Conservation (phyloP, 2,888 invertebrate species). For the Aricia artaxerxes region DNA sequence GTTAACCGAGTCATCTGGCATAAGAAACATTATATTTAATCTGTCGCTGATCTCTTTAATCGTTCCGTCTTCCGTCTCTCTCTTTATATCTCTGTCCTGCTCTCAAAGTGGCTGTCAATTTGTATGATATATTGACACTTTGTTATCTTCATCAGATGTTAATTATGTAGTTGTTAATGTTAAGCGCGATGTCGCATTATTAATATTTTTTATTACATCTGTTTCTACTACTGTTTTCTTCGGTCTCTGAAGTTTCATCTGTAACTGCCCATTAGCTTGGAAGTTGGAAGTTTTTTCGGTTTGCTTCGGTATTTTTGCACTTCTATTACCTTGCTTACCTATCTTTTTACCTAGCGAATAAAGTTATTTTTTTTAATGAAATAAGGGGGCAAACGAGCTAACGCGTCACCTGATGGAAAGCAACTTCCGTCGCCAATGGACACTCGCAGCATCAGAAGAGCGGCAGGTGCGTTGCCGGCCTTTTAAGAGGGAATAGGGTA, state of each 20-base stretch:
- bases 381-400: no score
- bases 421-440: no score
- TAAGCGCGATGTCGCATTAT: conserved; percentile 14
- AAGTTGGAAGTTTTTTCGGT: neutral
- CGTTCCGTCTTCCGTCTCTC: conserved; percentile 4
- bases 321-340: no score
- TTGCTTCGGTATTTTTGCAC: neutral
- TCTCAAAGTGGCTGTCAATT: conserved; percentile 27
- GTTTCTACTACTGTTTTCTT: neutral
- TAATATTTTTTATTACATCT: neutral
- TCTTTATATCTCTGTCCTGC: conserved; percentile 12
- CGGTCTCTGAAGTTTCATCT: neutral
- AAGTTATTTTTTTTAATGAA: no score
- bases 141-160: conserved; percentile 29
- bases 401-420: no score
- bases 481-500: no score
- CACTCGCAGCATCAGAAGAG: no score
- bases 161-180: conserved; percentile 28
- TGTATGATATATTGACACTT: conserved; percentile 28
- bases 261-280: neutral
- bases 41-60: conserved; percentile 23
- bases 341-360: no score
- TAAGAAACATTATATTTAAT: conserved; percentile 20
- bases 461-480: no score
- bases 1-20: conserved; percentile 25